Evolutionary conservation across 2,797 vertebrate genomes (phyloP).

Genomic region (Lophotriccus pileatus): DNA sequence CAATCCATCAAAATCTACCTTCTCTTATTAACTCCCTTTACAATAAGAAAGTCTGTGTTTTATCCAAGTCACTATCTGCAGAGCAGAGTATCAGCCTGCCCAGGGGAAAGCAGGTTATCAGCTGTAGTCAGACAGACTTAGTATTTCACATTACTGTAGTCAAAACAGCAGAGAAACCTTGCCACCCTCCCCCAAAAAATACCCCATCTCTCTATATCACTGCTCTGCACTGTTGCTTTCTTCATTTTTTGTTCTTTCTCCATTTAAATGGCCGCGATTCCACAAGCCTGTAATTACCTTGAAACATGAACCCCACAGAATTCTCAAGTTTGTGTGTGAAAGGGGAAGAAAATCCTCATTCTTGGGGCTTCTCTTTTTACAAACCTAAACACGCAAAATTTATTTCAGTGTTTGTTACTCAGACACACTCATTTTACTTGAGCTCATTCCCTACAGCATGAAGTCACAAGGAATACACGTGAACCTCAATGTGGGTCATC

Average conservation of each 20-base stretch:
- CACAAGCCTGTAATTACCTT: not conserved
- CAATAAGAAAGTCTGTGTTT: not conserved
- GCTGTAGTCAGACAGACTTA: not conserved
- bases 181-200: rapidly evolving
- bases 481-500: not conserved
- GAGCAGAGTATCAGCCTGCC: rapidly evolving
- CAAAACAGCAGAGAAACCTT: not conserved
- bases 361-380: not conserved
- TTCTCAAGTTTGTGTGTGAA: not conserved
- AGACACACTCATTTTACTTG: not conserved
- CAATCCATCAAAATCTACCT: not conserved
- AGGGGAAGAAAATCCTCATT: not conserved
- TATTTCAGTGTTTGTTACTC: not conserved
- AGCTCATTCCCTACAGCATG: not conserved
- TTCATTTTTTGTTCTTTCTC: not conserved
- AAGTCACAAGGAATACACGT: not conserved
- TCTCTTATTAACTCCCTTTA: not conserved
- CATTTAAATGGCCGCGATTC: not conserved
- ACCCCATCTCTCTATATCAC: not conserved
- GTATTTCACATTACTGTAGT: not conserved
- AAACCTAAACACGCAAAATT: not conserved
- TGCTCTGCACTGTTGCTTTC: not conserved
- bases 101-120: not conserved
- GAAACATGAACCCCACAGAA: not conserved
- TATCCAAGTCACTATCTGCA: not conserved